Percentiles rank a stretch among this genome's conserved stretches.
Conservation (phyloP, 2,888 invertebrate species). For the Lithophane socia region DNA sequence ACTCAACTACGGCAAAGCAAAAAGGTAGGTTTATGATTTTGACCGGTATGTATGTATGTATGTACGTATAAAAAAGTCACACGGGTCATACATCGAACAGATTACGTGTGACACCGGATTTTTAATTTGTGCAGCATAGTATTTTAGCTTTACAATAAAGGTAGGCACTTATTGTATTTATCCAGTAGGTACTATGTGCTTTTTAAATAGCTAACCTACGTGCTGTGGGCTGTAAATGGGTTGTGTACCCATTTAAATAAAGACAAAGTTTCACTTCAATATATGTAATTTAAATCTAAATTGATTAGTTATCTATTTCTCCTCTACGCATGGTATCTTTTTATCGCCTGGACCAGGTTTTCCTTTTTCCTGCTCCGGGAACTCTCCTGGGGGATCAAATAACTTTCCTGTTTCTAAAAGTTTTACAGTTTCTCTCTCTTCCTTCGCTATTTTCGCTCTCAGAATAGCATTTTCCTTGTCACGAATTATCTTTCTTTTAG, state of each 20-base stretch:
- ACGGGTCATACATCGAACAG: too few species aligned
- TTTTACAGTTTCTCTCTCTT: conserved; percentile 77
- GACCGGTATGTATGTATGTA: too few species aligned
- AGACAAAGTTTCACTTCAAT: background rate
- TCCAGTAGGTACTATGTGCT: background rate
- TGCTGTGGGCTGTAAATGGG: background rate
- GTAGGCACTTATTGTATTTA: background rate
- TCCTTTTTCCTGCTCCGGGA: too few species aligned
- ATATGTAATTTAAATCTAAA: background rate
- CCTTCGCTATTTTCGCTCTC: conserved; percentile 76
- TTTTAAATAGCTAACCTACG: background rate
- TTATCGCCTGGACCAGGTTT: background rate
- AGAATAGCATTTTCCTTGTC: conserved; percentile 77
- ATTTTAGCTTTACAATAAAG: background rate
- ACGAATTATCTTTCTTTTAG: conserved; percentile 77
- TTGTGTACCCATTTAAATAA: background rate
- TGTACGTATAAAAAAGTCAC: too few species aligned
- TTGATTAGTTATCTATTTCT: background rate
- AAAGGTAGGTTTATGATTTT: too few species aligned
- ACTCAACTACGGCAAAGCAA: too few species aligned
- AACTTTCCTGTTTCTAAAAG: conserved; percentile 81
- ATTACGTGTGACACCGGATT: too few species aligned
- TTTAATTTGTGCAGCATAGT: background rate
- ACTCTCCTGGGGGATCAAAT: conserved; percentile 66
- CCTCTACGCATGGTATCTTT: background rate